phyloP scores from a whole-genome alignment of 2,797 vertebrate genomes.

The Pseudochirops cupreus region DNA sequence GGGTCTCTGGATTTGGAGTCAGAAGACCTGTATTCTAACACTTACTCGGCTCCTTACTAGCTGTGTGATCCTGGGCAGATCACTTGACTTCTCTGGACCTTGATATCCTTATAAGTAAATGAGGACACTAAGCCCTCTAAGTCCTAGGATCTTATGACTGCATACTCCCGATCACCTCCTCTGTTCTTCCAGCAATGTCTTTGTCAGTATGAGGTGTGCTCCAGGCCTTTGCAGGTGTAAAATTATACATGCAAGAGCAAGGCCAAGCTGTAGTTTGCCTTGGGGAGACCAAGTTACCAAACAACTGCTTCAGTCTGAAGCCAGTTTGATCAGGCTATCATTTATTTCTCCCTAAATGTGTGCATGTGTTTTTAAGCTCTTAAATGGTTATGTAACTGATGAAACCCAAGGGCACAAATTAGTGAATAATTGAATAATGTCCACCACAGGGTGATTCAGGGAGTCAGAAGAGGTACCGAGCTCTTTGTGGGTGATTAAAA shows the following conservation, averaged over 20 bases:
- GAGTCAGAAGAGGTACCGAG: not conserved
- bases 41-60: not conserved
- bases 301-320: constrained; percentile 71
- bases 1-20: not conserved
- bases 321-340: constrained; percentile 73
- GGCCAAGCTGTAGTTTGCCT: constrained; percentile 75
- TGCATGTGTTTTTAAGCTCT: constrained; percentile 72
- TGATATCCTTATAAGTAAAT: not conserved
- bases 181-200: constrained; percentile 65
- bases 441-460: not conserved
- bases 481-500: not conserved
- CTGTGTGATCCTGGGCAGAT: not conserved
- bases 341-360: constrained; percentile 40
- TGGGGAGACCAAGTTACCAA: constrained; percentile 72
- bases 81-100: not conserved
- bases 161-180: not conserved
- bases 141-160: not conserved
- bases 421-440: constrained; percentile 44
- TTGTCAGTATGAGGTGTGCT: constrained; percentile 61
- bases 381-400: constrained; percentile 67
- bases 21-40: not conserved
- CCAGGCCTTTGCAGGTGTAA: constrained; percentile 77
- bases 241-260: constrained; percentile 70
- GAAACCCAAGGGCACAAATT: constrained; percentile 48
- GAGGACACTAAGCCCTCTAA: not conserved